Evolutionary conservation across 1,140 invertebrate species (phyloP).

Genomic region (Teleopsis dalmanni): DNA sequence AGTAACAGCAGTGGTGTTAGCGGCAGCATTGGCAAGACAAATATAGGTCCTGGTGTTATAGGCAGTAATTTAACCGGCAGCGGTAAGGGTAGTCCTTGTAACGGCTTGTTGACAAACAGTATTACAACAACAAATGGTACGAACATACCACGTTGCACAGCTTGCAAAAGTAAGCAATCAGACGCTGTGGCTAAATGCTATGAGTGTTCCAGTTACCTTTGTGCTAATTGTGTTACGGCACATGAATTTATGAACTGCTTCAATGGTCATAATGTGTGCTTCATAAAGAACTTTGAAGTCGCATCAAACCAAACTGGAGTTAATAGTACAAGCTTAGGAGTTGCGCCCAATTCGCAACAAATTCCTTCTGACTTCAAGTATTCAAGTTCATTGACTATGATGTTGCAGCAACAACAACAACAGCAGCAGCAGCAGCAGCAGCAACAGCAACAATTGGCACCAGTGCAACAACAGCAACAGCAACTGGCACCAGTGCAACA

Average conservation of each 20-base stretch:
- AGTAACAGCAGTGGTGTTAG: slow-evolving; percentile 22
- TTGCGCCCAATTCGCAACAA: too few relatives aligned
- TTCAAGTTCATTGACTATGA: slow-evolving; percentile 39
- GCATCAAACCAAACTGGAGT: background rate
- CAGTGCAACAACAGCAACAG: slow-evolving; percentile 25
- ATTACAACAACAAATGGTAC: slow-evolving; percentile 10
- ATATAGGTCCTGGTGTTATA: slow-evolving; percentile 34
- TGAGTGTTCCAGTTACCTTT: slow-evolving; percentile 91
- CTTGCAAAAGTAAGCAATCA: slow-evolving; percentile 78
- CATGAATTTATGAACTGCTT: slow-evolving; percentile 99
- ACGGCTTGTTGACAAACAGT: slow-evolving; percentile 15
- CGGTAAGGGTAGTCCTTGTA: slow-evolving; percentile 21
- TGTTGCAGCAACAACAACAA: slow-evolving; percentile 37
- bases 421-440: slow-evolving; percentile 19
- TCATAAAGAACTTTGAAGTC: slow-evolving; percentile 14
- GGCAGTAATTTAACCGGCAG: slow-evolving; percentile 38
- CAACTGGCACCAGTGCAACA: too few relatives aligned
- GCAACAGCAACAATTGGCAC: slow-evolving; percentile 9
- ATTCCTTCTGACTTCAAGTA: slow-evolving; percentile 32
- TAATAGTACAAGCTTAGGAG: too few relatives aligned
- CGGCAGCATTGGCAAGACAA: slow-evolving; percentile 4
- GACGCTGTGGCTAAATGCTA: slow-evolving; percentile 85
- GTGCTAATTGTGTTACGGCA: slow-evolving; percentile 93
- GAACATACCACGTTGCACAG: slow-evolving; percentile 62
- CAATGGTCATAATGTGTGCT: slow-evolving; percentile 83